Percentiles rank a stretch among this genome's conserved stretches.
Conservation (phyloP, 2,888 invertebrate genomes). For the Caenorhabditis becei region DNA sequence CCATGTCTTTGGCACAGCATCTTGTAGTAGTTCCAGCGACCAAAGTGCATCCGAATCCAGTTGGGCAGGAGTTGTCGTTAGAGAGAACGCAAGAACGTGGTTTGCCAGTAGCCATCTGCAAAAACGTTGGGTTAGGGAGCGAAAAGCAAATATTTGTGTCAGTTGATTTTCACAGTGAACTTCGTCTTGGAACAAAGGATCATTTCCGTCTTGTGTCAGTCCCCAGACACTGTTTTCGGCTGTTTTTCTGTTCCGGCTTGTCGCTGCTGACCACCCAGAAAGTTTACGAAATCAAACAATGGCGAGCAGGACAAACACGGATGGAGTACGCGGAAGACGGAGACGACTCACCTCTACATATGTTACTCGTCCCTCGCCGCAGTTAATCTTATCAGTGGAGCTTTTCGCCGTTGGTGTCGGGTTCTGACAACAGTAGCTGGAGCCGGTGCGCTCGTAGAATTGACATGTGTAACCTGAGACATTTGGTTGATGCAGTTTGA, state of each 20-base stretch:
- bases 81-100: conserved; percentile 77
- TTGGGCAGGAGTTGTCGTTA: conserved; percentile 75
- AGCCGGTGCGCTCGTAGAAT: conserved; percentile 79
- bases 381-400: conserved; percentile 66
- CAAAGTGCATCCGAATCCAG: conserved; percentile 80
- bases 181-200: conserved; percentile 54
- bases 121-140: background rate
- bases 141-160: conserved; percentile 42
- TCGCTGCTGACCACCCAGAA: conserved; percentile 55
- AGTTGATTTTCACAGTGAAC: conserved; percentile 16
- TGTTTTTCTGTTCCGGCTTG: conserved; percentile 43
- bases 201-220: conserved; percentile 26
- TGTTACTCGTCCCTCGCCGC: conserved; percentile 78
- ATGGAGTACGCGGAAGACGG: conserved; percentile 14
- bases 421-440: conserved; percentile 80
- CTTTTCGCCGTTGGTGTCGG: conserved; percentile 60
- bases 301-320: conserved; percentile 32
- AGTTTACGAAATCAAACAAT: conserved; percentile 49
- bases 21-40: conserved; percentile 77
- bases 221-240: conserved; percentile 4
- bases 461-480: conserved; percentile 78
- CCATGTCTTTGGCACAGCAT: conserved; percentile 80
- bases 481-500: background rate
- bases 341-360: conserved; percentile 73
- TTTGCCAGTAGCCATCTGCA: conserved; percentile 75